A percentile compares a stretch with the other conserved stretches of the same genome.
These are phyloP conservation scores for Physella acuta DNA, from an alignment of 1,140 invertebrate species.

Conservation along the genomic window DNA sequence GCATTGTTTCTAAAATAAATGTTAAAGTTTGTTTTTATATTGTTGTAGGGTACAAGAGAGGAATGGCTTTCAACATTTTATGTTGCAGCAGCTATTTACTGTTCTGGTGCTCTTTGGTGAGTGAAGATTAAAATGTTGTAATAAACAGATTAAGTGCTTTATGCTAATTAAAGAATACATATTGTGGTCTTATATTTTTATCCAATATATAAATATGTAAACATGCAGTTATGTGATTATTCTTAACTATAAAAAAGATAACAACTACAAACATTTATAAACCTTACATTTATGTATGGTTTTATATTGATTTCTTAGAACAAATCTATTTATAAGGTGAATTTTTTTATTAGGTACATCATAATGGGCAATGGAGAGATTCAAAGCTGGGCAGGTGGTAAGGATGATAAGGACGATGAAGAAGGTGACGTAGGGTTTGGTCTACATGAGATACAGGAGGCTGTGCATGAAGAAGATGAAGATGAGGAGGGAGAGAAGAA, in stretches of 20 bases:
- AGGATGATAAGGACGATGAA: slow-evolving; percentile 2
- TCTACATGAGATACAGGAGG: slow-evolving; percentile 24
- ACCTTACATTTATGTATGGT: background rate
- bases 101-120: slow-evolving; percentile 43
- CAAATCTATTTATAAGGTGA: background rate
- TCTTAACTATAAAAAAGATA: background rate
- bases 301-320: background rate
- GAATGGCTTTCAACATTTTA: slow-evolving; percentile 52
- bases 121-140: too few relatives aligned
- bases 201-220: background rate
- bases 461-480: slow-evolving; percentile 22
- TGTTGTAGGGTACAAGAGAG: slow-evolving; percentile 41
- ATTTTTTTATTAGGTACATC: slow-evolving; percentile 28
- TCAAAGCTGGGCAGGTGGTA: slow-evolving; percentile 33
- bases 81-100: slow-evolving; percentile 45
- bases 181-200: background rate
- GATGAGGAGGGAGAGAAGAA: slow-evolving; percentile 22
- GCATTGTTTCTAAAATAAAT: too few relatives aligned
- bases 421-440: slow-evolving; percentile 13
- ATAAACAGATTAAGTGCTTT: too few relatives aligned
- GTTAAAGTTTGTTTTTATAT: too few relatives aligned
- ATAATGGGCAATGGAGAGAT: slow-evolving; percentile 44
- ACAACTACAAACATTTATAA: background rate
- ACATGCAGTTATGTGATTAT: background rate
- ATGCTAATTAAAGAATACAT: too few relatives aligned